Evolutionary conservation across 1,140 invertebrate genomes (phyloP), one percentile per base, ranked within the genome.

Genomic region (Cotesia glomerata): DNA sequence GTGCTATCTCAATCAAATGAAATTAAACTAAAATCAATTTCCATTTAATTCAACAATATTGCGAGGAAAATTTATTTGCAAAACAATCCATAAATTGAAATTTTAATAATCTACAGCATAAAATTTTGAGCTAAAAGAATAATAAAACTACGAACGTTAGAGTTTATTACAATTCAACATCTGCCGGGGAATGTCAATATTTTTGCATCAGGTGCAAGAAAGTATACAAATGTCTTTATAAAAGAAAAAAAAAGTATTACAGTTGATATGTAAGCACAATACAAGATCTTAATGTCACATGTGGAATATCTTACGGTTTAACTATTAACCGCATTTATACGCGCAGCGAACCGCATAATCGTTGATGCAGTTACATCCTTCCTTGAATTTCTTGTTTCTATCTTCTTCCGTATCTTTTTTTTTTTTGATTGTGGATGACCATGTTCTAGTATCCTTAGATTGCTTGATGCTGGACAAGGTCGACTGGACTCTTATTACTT

Each of bases 321-420:
- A 39, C 72, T 81, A 75, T 82, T 81, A 81, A 69, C 77, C 75
- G 73, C 73, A 69, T 81, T 81, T 82, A 80, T 73, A 79, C 78
- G 76, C 73, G 63, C 79, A 75, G 61, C 79, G 77, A 76, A 80
- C 74, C 81, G 79, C 69, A 58, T 79, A 78, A 81, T 73, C 75
- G 65, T 52, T 59, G 62, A 69, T 72, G 59, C 69, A 62, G 77
- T 74, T 74, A 67, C 49, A 49, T 67, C 26, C 51, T 54, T 64
- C 2, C 16, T 49, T 64, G 14, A 9, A 64, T 49, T 49, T 64
- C n/a, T 64, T 49, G 62, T 64, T 36, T 13, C 16, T 18, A 8
- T 45, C 45, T 62, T 61, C 67, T 26, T 69, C 54, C 36, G 14
- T 14, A 35, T 59, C 59, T 61, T 63, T 58, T 74, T 69, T 36